Percentiles rank a stretch among this genome's conserved stretches.
Evolutionary conservation across 2,888 invertebrate species (phyloP).

Genomic region (Antitype chi): DNA sequence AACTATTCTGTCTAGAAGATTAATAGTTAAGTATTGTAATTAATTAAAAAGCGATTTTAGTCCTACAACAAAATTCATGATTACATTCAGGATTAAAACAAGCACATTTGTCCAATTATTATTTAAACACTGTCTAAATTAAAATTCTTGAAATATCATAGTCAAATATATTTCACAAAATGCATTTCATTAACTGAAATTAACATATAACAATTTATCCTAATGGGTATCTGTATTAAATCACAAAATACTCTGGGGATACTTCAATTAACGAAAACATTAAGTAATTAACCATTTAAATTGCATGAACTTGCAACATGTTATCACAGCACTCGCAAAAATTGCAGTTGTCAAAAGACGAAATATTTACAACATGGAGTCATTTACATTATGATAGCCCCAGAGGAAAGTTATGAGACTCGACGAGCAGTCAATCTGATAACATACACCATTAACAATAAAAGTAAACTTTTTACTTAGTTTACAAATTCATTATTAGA

Average conservation of each 20-base stretch:
- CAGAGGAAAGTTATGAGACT: conserved; percentile 76
- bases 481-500: conserved; percentile 60
- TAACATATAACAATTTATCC: conserved; percentile 72
- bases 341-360: conserved; percentile 82
- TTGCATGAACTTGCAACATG: conserved; percentile 76
- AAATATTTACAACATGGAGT: conserved; percentile 78
- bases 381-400: conserved; percentile 73
- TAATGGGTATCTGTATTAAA: conserved; percentile 72
- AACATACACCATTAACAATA: conserved; percentile 68
- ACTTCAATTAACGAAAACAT: conserved; percentile 71
- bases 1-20: conserved; percentile 65
- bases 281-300: conserved; percentile 75
- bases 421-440: conserved; percentile 75
- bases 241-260: conserved; percentile 77
- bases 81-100: conserved; percentile 76
- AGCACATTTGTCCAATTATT: conserved; percentile 73
- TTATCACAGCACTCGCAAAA: conserved; percentile 88
- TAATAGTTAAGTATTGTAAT: conserved; percentile 62
- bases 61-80: conserved; percentile 78
- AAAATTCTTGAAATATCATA: conserved; percentile 68
- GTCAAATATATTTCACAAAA: conserved; percentile 76
- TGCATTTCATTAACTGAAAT: conserved; percentile 76
- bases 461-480: conserved; percentile 70
- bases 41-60: conserved; percentile 70
- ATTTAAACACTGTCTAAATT: conserved; percentile 63